These are phyloP conservation scores for Dicyrtoma fusca DNA, from an alignment of 2,888 invertebrate genomes.

Conservation along the genomic window DNA sequence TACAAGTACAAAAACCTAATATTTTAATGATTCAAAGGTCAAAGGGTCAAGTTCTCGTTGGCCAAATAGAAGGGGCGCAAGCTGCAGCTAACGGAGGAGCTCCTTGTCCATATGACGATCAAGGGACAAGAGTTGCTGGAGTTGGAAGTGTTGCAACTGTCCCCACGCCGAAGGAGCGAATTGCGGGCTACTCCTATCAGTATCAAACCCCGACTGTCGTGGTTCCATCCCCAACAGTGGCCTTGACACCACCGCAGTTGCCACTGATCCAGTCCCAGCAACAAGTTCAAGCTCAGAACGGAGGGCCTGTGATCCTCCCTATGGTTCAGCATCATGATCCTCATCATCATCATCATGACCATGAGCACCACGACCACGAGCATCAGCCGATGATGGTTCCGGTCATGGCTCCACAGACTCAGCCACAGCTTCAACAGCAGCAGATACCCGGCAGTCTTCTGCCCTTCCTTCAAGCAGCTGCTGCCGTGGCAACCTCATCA, in stretches of 20 bases:
- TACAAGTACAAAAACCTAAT: too few species aligned
- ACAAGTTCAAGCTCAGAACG: too few species aligned
- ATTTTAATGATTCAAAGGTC: too few species aligned
- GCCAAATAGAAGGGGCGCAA: background rate
- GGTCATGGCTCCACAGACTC: background rate
- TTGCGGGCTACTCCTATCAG: background rate
- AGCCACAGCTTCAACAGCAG: constrained; percentile 2
- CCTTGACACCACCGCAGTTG: background rate
- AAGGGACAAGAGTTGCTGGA: background rate
- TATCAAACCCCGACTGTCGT: constrained; percentile 3
- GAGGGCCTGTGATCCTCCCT: too few species aligned
- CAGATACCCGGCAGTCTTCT: constrained; percentile 11
- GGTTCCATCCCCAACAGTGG: background rate
- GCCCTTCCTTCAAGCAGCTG: constrained; percentile 19
- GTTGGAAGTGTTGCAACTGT: background rate
- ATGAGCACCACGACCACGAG: background rate
- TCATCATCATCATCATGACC: background rate
- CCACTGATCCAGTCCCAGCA: background rate
- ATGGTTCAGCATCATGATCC: background rate
- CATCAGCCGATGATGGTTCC: constrained; percentile 20
- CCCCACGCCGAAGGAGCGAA: constrained; percentile 5
- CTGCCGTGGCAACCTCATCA: background rate
- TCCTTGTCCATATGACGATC: constrained; percentile 26
- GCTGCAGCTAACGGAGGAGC: background rate
- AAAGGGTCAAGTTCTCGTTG: constrained; percentile 8